phyloP scores from a whole-genome alignment of 2,888 invertebrate genomes.

The Andrena hattorfiana region DNA sequence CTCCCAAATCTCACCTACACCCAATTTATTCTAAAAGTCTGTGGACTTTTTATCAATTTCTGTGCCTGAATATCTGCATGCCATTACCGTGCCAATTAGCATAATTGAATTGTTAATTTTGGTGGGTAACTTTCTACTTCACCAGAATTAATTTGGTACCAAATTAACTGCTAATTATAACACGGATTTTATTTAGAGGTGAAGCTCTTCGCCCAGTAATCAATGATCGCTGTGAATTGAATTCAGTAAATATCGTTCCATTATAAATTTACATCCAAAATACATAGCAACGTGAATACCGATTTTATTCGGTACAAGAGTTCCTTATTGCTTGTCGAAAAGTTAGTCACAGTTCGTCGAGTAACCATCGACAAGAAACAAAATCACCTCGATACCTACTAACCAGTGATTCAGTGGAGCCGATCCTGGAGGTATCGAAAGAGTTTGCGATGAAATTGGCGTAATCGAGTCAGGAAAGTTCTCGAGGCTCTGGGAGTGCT shows the following conservation, averaged over 20 bases:
- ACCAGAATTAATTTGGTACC: constrained; percentile 16
- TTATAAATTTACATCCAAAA: background rate
- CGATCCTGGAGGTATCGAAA: constrained; percentile 33
- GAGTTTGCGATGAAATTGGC: constrained; percentile 43
- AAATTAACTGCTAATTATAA: constrained; percentile 14
- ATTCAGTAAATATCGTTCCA: background rate
- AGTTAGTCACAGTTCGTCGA: background rate
- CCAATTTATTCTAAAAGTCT: constrained; percentile 9
- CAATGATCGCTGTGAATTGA: background rate
- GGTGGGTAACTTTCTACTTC: background rate
- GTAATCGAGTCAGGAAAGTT: constrained; percentile 49
- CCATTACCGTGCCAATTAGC: constrained; percentile 24
- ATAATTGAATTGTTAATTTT: constrained; percentile 41
- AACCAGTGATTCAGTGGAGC: constrained; percentile 30
- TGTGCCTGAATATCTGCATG: background rate
- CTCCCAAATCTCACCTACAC: background rate
- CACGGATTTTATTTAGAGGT: background rate
- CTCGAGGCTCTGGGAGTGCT: constrained; percentile 20
- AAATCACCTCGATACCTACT: constrained; percentile 39
- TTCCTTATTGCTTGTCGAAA: background rate
- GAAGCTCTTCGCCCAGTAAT: background rate
- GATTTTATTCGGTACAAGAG: background rate
- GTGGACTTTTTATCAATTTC: constrained; percentile 1
- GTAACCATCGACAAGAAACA: constrained; percentile 17
- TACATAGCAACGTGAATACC: background rate